Evolutionary conservation across 2,888 invertebrate genomes (phyloP).

Genomic region (Conus canariensis): DNA sequence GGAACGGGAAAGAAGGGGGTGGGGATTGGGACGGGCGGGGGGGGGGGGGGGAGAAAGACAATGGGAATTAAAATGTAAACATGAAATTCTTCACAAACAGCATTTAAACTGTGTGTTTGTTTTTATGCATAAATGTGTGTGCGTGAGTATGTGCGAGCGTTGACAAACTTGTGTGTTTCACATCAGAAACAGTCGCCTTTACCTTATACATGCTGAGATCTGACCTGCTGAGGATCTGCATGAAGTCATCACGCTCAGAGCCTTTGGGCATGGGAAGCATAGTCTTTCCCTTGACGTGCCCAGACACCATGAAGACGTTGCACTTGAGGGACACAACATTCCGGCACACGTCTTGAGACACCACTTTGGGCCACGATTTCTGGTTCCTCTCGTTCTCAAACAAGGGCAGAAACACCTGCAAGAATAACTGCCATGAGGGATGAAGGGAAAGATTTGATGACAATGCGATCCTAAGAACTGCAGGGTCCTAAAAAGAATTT

Average conservation of each 20-base stretch:
- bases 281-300: slow-evolving; percentile 93
- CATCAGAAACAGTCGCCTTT: no score
- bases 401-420: slow-evolving; percentile 81
- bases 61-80: no score
- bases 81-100: no score
- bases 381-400: slow-evolving; percentile 81
- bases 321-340: slow-evolving; percentile 95
- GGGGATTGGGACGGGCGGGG: no score
- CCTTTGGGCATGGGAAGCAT: slow-evolving; percentile 89
- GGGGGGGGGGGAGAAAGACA: no score
- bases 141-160: no score
- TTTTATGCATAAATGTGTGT: no score
- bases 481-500: no score
- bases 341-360: slow-evolving; percentile 92
- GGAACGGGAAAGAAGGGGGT: no score
- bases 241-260: slow-evolving; percentile 71
- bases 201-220: no score
- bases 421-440: neutral
- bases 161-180: no score
- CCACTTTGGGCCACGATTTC: slow-evolving; percentile 88
- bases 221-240: slow-evolving; percentile 56
- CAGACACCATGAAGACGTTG: slow-evolving; percentile 95
- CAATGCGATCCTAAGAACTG: neutral
- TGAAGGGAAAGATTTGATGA: neutral
- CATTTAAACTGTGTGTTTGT: no score